Conservation (phyloP, 2,888 invertebrate genomes). For the Cephus sareptanus region DNA sequence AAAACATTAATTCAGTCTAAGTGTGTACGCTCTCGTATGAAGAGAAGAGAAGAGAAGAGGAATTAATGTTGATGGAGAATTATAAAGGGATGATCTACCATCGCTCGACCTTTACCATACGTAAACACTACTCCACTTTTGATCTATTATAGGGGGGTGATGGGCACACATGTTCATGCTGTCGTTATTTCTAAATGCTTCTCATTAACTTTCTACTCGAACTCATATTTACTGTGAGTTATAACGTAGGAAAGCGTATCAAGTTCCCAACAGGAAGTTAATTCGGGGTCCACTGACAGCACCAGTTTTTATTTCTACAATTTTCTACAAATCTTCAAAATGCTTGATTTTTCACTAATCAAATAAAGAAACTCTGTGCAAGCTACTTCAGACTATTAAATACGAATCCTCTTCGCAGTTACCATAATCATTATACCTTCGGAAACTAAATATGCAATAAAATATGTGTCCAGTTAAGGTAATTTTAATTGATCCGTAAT, state of each 20-base stretch:
- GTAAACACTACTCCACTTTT: not conserved
- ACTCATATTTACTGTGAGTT: not conserved
- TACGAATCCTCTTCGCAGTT: not conserved
- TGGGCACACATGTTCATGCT: not conserved
- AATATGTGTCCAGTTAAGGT: not conserved
- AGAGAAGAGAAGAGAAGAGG: not conserved
- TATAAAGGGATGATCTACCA: not conserved
- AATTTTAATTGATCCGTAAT: not conserved
- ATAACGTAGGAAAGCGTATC: not conserved
- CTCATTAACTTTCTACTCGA: not conserved
- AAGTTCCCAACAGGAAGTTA: not conserved
- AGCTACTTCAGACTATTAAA: not conserved
- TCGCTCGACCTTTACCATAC: not conserved
- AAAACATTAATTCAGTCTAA: not conserved
- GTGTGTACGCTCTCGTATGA: not conserved
- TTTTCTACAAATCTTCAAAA: not conserved
- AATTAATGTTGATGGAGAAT: conserved; percentile 2
- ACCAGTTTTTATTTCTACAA: not conserved
- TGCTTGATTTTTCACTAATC: not conserved
- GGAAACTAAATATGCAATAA: not conserved
- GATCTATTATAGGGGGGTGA: not conserved
- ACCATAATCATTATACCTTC: not conserved
- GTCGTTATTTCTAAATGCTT: not conserved
- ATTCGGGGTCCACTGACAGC: not conserved
- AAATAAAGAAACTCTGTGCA: not conserved